These are phyloP conservation scores for Nomada lathburiana DNA, from an alignment of 2,888 invertebrate genomes.

Conservation along the genomic window DNA sequence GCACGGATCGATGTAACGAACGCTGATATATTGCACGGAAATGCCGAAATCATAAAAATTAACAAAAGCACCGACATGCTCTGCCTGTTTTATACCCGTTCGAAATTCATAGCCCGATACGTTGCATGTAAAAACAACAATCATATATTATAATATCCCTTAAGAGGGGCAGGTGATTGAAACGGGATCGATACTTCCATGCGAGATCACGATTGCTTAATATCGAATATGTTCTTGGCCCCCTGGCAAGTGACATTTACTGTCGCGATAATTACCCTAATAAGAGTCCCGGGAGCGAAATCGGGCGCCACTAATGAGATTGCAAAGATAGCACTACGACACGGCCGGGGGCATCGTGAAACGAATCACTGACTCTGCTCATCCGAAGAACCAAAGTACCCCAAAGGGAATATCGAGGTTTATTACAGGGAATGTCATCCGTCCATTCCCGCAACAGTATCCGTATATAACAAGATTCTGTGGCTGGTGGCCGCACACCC, in stretches of 20 bases:
- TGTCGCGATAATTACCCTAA: slow-evolving; percentile 1
- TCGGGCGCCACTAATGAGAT: slow-evolving; percentile 43
- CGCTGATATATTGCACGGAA: slow-evolving; percentile 30
- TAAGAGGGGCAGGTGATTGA: slow-evolving; percentile 10
- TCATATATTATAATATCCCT: slow-evolving; percentile 1
- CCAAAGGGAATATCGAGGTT: slow-evolving; percentile 58
- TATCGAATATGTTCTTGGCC: neutral
- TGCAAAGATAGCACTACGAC: slow-evolving; percentile 43
- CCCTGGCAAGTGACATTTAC: slow-evolving; percentile 8
- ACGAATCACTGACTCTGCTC: slow-evolving; percentile 48
- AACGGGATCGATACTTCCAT: neutral
- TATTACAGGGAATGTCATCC: slow-evolving; percentile 46
- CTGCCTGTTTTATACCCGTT: neutral
- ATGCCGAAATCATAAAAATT: neutral
- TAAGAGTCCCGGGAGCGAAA: slow-evolving; percentile 10
- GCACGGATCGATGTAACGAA: slow-evolving; percentile 12
- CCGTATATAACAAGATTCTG: slow-evolving; percentile 50
- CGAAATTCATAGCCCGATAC: neutral
- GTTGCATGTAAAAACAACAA: neutral
- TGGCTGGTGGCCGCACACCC: neutral
- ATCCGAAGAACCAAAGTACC: slow-evolving; percentile 42
- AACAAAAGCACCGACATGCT: neutral
- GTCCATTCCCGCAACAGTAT: slow-evolving; percentile 28
- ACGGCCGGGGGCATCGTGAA: slow-evolving; percentile 31
- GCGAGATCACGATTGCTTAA: neutral